A percentile compares a stretch with the other conserved stretches of the same genome.
Evolutionary conservation across 2,113 vertebrate species (phyloP).

Genomic region (Gadus macrocephalus): DNA sequence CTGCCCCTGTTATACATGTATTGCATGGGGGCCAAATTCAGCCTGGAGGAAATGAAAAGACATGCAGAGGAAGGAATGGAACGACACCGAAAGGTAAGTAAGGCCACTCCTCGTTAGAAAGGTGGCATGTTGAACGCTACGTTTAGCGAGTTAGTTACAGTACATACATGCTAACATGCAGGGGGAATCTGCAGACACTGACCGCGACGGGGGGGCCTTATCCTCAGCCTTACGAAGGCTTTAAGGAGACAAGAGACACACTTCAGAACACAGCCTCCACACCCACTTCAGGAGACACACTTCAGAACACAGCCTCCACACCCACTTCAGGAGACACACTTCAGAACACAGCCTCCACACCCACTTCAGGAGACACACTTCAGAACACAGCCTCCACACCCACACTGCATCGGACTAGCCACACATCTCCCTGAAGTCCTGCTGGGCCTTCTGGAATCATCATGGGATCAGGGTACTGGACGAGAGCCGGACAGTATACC

Average conservation of each 20-base stretch:
- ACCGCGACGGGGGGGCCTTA: slow-evolving; percentile 83
- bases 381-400: slow-evolving; percentile 25
- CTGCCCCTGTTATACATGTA: too few relatives aligned
- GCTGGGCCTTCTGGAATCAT: neutral
- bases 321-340: slow-evolving; percentile 26
- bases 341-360: slow-evolving; percentile 31
- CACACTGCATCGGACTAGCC: slow-evolving; percentile 5
- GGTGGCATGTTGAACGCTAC: too few relatives aligned
- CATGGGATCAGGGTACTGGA: too few relatives aligned
- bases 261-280: slow-evolving; percentile 35
- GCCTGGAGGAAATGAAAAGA: too few relatives aligned
- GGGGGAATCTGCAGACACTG: slow-evolving; percentile 82
- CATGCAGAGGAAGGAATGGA: too few relatives aligned
- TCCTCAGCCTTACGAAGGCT: slow-evolving; percentile 91
- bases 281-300: slow-evolving; percentile 23
- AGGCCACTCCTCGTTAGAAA: too few relatives aligned
- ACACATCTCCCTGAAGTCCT: neutral
- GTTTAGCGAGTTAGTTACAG: too few relatives aligned
- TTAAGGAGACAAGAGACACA: slow-evolving; percentile 76
- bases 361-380: slow-evolving; percentile 30
- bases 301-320: slow-evolving; percentile 33
- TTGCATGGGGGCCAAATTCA: neutral
- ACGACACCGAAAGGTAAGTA: too few relatives aligned
- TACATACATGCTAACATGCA: slow-evolving; percentile 73
- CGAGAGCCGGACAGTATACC: too few relatives aligned